Evolutionary conservation across 2,888 invertebrate species (phyloP).

Genomic region (Myathropa florea): DNA sequence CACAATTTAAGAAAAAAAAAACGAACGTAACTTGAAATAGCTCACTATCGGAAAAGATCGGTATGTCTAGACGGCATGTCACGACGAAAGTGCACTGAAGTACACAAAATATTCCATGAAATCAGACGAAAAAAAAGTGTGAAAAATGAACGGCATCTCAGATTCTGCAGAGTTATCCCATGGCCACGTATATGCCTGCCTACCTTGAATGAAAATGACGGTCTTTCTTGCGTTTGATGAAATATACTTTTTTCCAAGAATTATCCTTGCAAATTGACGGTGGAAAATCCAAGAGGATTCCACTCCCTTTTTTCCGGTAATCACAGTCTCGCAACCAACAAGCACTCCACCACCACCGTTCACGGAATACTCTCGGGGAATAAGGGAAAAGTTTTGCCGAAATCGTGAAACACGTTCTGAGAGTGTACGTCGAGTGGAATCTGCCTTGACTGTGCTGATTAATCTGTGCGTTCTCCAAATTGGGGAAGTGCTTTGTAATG

Average conservation of each 20-base stretch:
- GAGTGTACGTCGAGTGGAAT: slow-evolving; percentile 37
- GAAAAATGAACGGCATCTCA: background rate
- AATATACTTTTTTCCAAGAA: background rate
- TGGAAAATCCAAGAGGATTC: slow-evolving; percentile 24
- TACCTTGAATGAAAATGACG: slow-evolving; percentile 25
- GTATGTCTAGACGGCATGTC: slow-evolving; percentile 58
- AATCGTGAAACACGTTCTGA: slow-evolving; percentile 51
- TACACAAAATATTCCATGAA: slow-evolving; percentile 23
- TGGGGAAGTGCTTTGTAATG: slow-evolving; percentile 39
- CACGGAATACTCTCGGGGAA: slow-evolving; percentile 51
- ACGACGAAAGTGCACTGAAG: slow-evolving; percentile 39
- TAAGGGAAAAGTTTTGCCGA: slow-evolving; percentile 39
- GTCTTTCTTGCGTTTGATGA: background rate
- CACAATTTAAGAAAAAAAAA: background rate
- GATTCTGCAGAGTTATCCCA: slow-evolving; percentile 37
- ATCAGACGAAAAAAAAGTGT: background rate
- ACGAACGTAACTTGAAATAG: slow-evolving; percentile 14
- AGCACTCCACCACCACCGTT: slow-evolving; percentile 50
- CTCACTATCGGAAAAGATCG: slow-evolving; percentile 49
- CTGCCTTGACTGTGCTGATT: slow-evolving; percentile 27
- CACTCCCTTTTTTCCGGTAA: slow-evolving; percentile 60
- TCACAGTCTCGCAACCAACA: slow-evolving; percentile 31
- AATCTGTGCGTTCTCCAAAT: slow-evolving; percentile 35
- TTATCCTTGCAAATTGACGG: background rate
- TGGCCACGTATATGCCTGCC: background rate